Base-by-base conservation (phyloP, 2,113 vertebrate species). In the Panthera leo region DNA sequence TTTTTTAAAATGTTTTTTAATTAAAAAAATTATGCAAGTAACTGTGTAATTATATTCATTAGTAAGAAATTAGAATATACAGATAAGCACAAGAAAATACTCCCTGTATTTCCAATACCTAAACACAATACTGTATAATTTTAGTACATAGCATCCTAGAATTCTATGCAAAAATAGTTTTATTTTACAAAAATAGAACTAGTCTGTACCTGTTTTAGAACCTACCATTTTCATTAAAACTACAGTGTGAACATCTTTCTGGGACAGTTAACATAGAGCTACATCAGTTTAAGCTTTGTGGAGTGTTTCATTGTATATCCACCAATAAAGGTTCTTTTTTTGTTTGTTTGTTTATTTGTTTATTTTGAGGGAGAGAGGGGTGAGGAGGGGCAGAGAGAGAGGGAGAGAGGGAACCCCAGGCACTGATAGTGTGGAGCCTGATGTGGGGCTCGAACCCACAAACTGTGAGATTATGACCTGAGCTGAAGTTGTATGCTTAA, bases 81-180 rank as follows among this genome's bases (percentile, higher is more conserved):
- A 53, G 31, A 31, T 58, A 42, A 76, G 31, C 29, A 45, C 7
- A 87, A 91, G 53, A 34, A 82, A 51, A 76, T 65, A 85, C 23
- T 0, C 61, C 34, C 39, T 87, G 5, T 51, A 58, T 55, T 67
- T 85, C 23, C 0, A 85, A 53, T 39, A 85, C 15, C 36, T 23
- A 78, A 53, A 73, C 29, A 36, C 27, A 91, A 76, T 86, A 87
- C 27, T 11, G 1, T 67, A 34, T 82, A 75, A 68, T 82, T 90
- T 68, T 87, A 45, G 23, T 76, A 82, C 27, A 83, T 34, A 68
- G 39, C 58, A 83, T 51, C n/a, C 67, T 75, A 53, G 48, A 94
- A 94, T 78, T 87, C 34, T 55, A 39, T 65, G 75, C 36, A 87
- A 91, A 95, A 87, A 39, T 67, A 58, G 13, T 83, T 87, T 86